Percentiles rank a stretch among this genome's conserved stretches.
Evolutionary conservation across 2,113 vertebrate species (phyloP).

Genomic region (Nyctereutes procyonoides): DNA sequence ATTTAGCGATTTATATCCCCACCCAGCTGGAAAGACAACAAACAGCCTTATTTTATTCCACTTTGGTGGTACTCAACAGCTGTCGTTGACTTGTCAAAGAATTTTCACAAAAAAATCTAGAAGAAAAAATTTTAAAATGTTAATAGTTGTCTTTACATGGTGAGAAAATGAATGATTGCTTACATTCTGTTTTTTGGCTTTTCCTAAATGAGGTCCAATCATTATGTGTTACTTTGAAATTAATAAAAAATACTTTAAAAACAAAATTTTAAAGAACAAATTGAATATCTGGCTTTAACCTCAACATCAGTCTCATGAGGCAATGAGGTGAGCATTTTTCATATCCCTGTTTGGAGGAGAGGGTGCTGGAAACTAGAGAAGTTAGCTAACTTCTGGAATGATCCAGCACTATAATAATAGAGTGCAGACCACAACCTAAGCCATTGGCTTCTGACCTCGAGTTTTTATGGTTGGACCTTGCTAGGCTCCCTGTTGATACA

Average conservation of each 20-base stretch:
- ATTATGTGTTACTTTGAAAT: slow-evolving; percentile 3
- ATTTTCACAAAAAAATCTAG: slow-evolving; percentile 28
- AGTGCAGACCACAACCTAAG: neutral
- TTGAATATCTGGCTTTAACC: neutral
- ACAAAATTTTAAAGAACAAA: neutral
- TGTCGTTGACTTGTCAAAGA: neutral
- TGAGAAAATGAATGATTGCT: neutral
- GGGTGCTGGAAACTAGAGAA: neutral
- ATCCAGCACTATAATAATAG: neutral
- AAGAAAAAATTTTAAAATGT: neutral
- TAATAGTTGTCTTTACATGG: neutral
- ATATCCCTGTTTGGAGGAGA: neutral
- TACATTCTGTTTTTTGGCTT: neutral
- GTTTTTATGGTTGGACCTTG: neutral
- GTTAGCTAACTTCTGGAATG: neutral
- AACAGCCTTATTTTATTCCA: neutral
- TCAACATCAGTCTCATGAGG: neutral
- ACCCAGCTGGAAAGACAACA: neutral
- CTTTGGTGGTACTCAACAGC: neutral
- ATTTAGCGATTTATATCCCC: neutral
- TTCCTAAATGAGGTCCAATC: neutral
- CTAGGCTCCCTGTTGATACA: neutral
- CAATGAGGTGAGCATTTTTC: neutral
- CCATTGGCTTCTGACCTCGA: neutral
- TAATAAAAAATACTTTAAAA: neutral